Base-by-base conservation (phyloP, 2,888 invertebrate species). In the Ctenicera cuprea region DNA sequence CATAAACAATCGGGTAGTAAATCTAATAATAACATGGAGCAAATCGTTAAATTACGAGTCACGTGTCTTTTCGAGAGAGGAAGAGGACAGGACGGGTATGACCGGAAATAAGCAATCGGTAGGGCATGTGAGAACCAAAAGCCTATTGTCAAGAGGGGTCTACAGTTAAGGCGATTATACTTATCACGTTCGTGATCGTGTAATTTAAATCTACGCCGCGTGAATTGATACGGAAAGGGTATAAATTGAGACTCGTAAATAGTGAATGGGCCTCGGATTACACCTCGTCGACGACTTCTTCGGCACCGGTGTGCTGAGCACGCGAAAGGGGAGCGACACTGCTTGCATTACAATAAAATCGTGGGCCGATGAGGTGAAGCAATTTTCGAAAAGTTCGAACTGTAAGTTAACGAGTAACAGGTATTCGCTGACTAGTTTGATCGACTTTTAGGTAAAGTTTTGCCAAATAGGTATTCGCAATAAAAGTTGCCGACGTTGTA, bases 181-280 rank as follows among this genome's bases (percentile, higher is more conserved):
- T 69, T 74, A 74, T 74, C 66, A 74, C 67, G 74, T 74, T 71
- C 67, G 52, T 74, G 74, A 66, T 74, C 70, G 52, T 65, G 66
- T 74, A 74, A 74, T 74, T 74, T 74, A 66, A 70, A 74, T 74
- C 67, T 71, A 62, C 66, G 54, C 62, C 65, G 64, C 26, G 11
- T 66, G 74, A 74, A 74, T 74, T 48, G 67, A 64, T 74, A 65
- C 68, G 68, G 50, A 72, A 66, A 50, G 45, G 57, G 50, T 52
- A 61, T 67, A 61, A 62, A 61, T 61, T 67, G 67, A 20, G 43
- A 63, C 41, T 63, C 48, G 52, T 54, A 69, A 67, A 59, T 68
- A 64, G 38, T 54, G 38, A 69, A 62, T 66, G 59, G 54, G 37
- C 52, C 45, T 61, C 50, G 50, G 61, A 61, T 48, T 69, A 62